These are phyloP conservation scores for Molorchus minor DNA, from an alignment of 2,888 invertebrate genomes.

Conservation along the genomic window DNA sequence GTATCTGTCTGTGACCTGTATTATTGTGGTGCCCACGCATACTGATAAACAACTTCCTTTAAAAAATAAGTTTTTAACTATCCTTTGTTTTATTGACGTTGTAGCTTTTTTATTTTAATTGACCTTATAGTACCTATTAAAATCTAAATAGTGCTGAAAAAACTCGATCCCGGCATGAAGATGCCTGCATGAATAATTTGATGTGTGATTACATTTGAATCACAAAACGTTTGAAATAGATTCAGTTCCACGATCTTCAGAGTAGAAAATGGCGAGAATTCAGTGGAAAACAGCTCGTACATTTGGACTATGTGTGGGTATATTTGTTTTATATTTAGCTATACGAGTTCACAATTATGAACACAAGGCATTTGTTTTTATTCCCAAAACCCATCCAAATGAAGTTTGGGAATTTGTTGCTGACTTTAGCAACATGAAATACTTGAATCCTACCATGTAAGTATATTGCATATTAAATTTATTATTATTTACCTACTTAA, in stretches of 20 bases:
- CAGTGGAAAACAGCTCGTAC: slow-evolving; percentile 55
- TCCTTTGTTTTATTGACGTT: too few species aligned
- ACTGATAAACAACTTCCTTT: slow-evolving; percentile 24
- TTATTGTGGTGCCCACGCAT: too few species aligned
- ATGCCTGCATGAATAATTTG: background rate
- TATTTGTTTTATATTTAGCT: slow-evolving; percentile 52
- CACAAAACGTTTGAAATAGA: too few species aligned
- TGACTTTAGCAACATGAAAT: slow-evolving; percentile 77
- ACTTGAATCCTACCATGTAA: slow-evolving; percentile 78
- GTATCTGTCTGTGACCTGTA: too few species aligned
- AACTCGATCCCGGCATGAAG: too few species aligned
- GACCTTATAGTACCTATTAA: too few species aligned
- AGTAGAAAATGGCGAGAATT: slow-evolving; percentile 49
- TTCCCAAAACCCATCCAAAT: slow-evolving; percentile 68
- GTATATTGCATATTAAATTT: slow-evolving; percentile 51
- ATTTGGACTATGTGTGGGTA: slow-evolving; percentile 41
- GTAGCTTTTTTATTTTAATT: too few species aligned
- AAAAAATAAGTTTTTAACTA: too few species aligned
- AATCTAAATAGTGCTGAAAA: too few species aligned
- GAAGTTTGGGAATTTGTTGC: slow-evolving; percentile 79
- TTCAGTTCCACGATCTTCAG: too few species aligned
- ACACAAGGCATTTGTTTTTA: slow-evolving; percentile 63
- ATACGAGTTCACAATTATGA: slow-evolving; percentile 57
- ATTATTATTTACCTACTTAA: slow-evolving; percentile 1
- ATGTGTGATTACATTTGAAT: background rate